Evolutionary conservation across 1,140 invertebrate genomes (phyloP), one percentile per base, ranked within the genome.

Genomic region (Lepidotrigona ventralis): DNA sequence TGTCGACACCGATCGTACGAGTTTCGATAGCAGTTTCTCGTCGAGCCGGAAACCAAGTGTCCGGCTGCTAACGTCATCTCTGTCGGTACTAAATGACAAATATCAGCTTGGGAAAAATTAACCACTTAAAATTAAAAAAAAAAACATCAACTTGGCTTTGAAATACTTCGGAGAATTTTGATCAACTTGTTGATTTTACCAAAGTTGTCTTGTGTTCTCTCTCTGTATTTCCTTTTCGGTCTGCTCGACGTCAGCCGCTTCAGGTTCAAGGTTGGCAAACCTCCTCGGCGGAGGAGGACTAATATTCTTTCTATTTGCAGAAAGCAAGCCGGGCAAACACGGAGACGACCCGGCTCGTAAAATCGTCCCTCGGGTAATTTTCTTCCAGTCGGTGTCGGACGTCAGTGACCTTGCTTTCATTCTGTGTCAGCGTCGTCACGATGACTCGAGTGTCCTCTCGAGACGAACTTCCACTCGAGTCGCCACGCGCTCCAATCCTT

Each of bases 251-350:
- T n/a, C n/a, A n/a, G n/a, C n/a, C n/a, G 64, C 19, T 51, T 9
- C 26, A 14, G 26, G 54, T 77, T 82, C 81, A 77, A 78, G 74
- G 74, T 82, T 29, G 76, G 58, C 73, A 17, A n/a, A 54, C 17
- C 66, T 64, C n/a, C 21, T 15, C 33, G 33, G 33, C 33, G 33
- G 14, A 14, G 6, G 6, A 29, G 2, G 63, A 26, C 21, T n/a
- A n/a, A 8, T 69, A 11, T 12, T 83, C 76, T 79, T 72, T 79
- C 75, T 79, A 79, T 79, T 83, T 79, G 64, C 63, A 64, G 81
- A 83, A 64, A 83, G 76, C 46, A 33, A 33, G 4, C 54, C 26
- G 39, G 4, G 68, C 68, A 79, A 71, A 79, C 68, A 79, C 53
- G 73, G 39, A 9, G 8, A 51, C 64, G 8, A 51, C 64, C n/a